Conservation (phyloP, 2,113 vertebrate species). For the Xiphorhynchus elegans region DNA sequence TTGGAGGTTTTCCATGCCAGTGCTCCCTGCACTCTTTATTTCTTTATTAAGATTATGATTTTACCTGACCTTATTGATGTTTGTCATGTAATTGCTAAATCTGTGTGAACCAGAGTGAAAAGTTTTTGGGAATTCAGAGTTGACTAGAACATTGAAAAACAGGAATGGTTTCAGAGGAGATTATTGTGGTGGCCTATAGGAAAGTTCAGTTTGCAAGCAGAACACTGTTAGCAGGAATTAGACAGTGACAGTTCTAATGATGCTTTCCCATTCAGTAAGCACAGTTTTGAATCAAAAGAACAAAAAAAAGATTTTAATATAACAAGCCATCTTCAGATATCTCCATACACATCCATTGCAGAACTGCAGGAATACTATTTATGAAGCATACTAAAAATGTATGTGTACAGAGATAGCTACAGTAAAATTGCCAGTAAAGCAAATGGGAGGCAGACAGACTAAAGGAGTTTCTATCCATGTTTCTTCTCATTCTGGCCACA, state of each 20-base stretch:
- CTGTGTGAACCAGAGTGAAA: not conserved
- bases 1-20: not conserved
- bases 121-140: not conserved
- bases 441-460: not conserved
- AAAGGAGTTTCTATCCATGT: not conserved
- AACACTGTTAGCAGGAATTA: not conserved
- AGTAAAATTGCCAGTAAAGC: not conserved
- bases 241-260: not conserved
- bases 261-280: not conserved
- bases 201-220: not conserved
- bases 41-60: not conserved
- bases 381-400: not conserved
- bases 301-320: not conserved
- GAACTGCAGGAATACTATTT: not conserved
- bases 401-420: not conserved
- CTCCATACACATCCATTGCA: not conserved
- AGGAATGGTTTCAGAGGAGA: not conserved
- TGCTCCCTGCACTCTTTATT: not conserved
- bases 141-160: not conserved
- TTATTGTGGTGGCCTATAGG: not conserved
- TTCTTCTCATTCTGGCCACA: not conserved
- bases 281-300: not conserved
- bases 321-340: not conserved
- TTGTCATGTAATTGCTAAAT: not conserved
- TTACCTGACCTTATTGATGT: not conserved